Percentiles rank a stretch among this genome's conserved stretches.
phyloP scores from a whole-genome alignment of 2,888 invertebrate genomes.

The Parelbella ahira region DNA sequence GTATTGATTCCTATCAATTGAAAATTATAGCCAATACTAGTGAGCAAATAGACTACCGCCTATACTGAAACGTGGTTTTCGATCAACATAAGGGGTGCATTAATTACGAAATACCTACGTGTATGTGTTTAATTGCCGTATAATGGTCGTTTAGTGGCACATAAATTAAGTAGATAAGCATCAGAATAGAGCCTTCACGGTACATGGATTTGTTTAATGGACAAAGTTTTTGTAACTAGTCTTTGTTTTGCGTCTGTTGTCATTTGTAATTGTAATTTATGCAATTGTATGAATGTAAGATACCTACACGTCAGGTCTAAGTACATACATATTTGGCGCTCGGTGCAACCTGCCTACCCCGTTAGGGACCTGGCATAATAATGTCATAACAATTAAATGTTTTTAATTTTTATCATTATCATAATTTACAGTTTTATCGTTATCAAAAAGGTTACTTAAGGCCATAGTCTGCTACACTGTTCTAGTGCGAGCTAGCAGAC shows the following conservation, averaged over 20 bases:
- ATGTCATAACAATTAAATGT: no score
- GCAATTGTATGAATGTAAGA: no score
- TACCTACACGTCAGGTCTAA: no score
- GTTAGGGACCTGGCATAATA: no score
- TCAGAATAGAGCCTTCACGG: conserved; percentile 20
- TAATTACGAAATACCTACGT: conserved; percentile 46
- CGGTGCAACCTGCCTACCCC: no score
- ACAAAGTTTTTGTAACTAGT: conserved; percentile 6
- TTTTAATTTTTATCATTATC: no score
- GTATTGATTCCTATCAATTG: conserved; percentile 12
- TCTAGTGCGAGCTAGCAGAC: no score
- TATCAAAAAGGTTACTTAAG: no score
- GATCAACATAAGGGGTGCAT: conserved; percentile 68
- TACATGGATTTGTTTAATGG: conserved; percentile 6
- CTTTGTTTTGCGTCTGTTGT: neutral
- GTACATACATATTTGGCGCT: no score
- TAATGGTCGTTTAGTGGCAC: conserved; percentile 60
- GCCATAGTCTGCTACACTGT: no score
- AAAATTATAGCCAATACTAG: conserved; percentile 16
- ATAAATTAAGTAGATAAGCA: conserved; percentile 36
- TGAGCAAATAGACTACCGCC: conserved; percentile 11
- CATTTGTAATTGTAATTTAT: no score
- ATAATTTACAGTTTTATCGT: no score
- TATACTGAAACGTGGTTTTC: conserved; percentile 37
- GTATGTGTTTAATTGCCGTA: conserved; percentile 61